Percentiles rank a stretch among this genome's conserved stretches.
phyloP scores from a whole-genome alignment of 1,140 invertebrate species.

The Pristionchus pacificus region DNA sequence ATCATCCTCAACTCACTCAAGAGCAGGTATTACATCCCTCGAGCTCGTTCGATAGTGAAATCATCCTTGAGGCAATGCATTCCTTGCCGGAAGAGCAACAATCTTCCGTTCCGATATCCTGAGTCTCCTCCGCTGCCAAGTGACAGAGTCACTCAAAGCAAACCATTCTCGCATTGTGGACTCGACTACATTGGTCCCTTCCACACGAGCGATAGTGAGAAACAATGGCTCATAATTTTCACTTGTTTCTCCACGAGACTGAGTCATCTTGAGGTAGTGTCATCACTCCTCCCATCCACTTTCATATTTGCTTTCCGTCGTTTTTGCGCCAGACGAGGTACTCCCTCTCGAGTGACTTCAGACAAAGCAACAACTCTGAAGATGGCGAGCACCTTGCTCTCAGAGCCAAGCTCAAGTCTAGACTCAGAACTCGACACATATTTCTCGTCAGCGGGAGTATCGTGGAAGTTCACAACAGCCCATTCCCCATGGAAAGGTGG shows the following conservation, averaged over 20 bases:
- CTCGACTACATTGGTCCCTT: background rate
- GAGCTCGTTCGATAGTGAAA: background rate
- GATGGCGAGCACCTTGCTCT: background rate
- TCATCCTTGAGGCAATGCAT: no score
- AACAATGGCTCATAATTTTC: background rate
- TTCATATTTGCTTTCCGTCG: background rate
- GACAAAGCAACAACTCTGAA: conserved; percentile 3
- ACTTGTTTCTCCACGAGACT: background rate
- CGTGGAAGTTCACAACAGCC: background rate
- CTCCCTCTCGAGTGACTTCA: background rate
- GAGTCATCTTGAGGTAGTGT: background rate
- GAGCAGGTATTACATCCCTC: background rate
- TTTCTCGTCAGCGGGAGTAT: background rate
- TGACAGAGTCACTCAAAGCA: background rate
- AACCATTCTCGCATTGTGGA: background rate
- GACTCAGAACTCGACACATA: background rate
- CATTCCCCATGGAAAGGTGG: conserved; percentile 2
- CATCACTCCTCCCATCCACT: background rate
- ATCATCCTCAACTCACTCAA: background rate
- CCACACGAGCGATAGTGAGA: background rate
- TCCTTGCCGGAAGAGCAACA: no score
- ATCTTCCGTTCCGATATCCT: background rate
- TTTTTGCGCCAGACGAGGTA: background rate
- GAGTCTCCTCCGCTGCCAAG: background rate
- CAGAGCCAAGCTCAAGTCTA: background rate